Base-by-base conservation (phyloP, 2,113 vertebrate genomes). In the Paradisaea rubra region DNA sequence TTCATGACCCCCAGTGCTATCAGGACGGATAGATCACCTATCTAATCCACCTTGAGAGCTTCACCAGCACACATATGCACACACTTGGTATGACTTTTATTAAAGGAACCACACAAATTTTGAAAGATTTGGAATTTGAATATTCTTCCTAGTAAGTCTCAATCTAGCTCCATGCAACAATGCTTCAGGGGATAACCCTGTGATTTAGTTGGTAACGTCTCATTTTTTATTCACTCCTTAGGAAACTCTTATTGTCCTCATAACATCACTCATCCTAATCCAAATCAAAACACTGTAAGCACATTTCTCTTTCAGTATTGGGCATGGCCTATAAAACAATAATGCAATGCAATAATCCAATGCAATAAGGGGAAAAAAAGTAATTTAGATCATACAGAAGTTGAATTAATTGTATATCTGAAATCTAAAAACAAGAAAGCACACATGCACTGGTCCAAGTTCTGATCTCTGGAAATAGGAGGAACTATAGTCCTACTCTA, bases 301-400 rank as follows among this genome's bases (percentile, higher is more conserved):
- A 20, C 7, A 15, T 76, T 64, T 80, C 25, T 82, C 39, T 79
- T 72, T 63, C 14, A 11, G 7, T 69, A 18, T 30, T 56, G 22
- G 83, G 60, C 1, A 25, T 11, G 2, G 18, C 13, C 20, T 13
- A 41, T 60, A 80, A 81, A 87, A 60, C 3, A 37, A 37, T 37
- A 37, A 37, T 37, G 37, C 37, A 37, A 37, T 10, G 37, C 37
- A 37, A 37, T 37, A 37, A 37, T 37, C 37, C 10, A 37, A 20
- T 6, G 2, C 5, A 64, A 21, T 60, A 37, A 24, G 7, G 18
- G 0, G 12, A 14, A 45, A 61, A 44, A 25, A 24, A 5, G 2
- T 28, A 1, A 33, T 27, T 50, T 47, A 60, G 15, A 39, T 47
- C 11, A 35, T 35, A 22, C 4, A 72, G 15, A 61, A 79, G 7